These are phyloP conservation scores for Plagodis dolabraria DNA, from an alignment of 2,888 invertebrate genomes.

Conservation along the genomic window DNA sequence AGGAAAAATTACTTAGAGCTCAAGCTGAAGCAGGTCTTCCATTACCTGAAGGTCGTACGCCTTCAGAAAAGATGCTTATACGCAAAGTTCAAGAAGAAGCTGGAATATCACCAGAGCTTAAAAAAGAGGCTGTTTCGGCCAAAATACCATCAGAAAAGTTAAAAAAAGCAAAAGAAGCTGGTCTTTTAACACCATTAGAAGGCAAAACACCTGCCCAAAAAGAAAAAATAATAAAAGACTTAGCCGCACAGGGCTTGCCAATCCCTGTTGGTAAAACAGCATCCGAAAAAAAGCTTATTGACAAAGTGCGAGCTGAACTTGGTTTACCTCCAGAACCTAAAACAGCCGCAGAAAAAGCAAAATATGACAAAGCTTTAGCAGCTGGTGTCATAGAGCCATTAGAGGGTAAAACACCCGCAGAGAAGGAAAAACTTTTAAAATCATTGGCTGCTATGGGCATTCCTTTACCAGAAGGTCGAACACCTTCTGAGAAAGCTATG, in stretches of 20 bases:
- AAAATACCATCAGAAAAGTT: slow-evolving; percentile 14
- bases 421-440: slow-evolving; percentile 40
- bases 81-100: slow-evolving; percentile 32
- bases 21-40: slow-evolving; percentile 35
- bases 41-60: slow-evolving; percentile 38
- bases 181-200: slow-evolving; percentile 35
- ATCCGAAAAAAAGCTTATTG: slow-evolving; percentile 43
- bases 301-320: slow-evolving; percentile 43
- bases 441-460: slow-evolving; percentile 34
- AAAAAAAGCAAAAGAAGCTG: slow-evolving; percentile 15
- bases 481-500: slow-evolving; percentile 39
- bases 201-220: slow-evolving; percentile 42
- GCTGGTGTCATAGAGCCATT: slow-evolving; percentile 40
- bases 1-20: slow-evolving; percentile 40
- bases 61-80: slow-evolving; percentile 40
- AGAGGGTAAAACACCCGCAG: slow-evolving; percentile 35
- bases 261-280: slow-evolving; percentile 42
- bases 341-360: slow-evolving; percentile 25
- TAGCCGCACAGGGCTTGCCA: slow-evolving; percentile 41
- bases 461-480: slow-evolving; percentile 42
- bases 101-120: not conserved
- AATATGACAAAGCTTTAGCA: slow-evolving; percentile 25
- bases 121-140: not conserved
- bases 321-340: slow-evolving; percentile 46
- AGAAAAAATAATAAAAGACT: slow-evolving; percentile 40